Percentiles rank a stretch among this genome's conserved stretches.
phyloP scores from a whole-genome alignment of 2,113 vertebrate species.

The Rhea pennata region DNA sequence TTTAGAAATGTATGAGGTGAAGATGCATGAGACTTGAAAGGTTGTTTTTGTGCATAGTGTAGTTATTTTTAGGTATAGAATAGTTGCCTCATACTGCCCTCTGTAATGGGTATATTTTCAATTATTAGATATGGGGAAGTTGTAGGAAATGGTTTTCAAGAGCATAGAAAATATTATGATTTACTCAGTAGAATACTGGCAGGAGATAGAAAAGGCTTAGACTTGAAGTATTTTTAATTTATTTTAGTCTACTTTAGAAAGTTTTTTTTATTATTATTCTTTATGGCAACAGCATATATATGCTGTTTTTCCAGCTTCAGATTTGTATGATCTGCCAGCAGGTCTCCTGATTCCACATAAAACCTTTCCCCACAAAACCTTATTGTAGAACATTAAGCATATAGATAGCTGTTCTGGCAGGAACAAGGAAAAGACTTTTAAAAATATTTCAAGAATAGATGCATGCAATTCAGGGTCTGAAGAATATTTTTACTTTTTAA shows the following conservation, averaged over 20 bases:
- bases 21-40: background rate
- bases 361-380: background rate
- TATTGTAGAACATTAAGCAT: background rate
- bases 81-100: background rate
- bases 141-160: background rate
- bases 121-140: background rate
- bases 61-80: background rate
- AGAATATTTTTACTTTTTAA: background rate
- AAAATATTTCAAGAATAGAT: background rate
- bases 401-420: background rate
- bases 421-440: background rate
- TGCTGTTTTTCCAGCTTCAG: background rate
- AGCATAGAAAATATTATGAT: background rate
- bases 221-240: background rate
- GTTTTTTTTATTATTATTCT: background rate
- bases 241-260: background rate
- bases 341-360: background rate
- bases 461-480: background rate
- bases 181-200: background rate
- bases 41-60: background rate
- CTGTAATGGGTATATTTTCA: background rate
- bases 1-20: background rate
- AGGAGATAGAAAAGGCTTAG: background rate
- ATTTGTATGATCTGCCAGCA: background rate
- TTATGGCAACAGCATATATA: background rate